phyloP scores from a whole-genome alignment of 1,140 invertebrate species.

The Nebria ingens region DNA sequence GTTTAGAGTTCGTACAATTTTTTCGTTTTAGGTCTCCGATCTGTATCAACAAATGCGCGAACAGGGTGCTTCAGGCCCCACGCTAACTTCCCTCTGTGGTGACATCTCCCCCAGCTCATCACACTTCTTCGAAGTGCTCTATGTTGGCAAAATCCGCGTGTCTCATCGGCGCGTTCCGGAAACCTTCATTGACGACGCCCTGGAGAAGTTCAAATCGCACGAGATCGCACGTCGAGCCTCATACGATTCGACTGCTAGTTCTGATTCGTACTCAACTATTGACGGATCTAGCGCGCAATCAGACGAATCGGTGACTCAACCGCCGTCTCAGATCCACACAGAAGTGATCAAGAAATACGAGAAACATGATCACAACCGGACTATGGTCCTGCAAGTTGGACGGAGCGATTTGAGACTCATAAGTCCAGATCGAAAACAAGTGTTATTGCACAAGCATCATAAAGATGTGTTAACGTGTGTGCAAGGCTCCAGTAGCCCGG shows the following conservation, averaged over 20 bases:
- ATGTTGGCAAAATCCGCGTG: slow-evolving; percentile 79
- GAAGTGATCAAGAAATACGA: slow-evolving; percentile 12
- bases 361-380: slow-evolving; percentile 65
- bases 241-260: background rate
- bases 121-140: slow-evolving; percentile 79
- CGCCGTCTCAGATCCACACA: slow-evolving; percentile 10
- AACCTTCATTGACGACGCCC: slow-evolving; percentile 80
- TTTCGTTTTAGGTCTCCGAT: slow-evolving; percentile 51
- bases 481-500: slow-evolving; percentile 66
- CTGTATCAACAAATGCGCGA: slow-evolving; percentile 61
- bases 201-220: slow-evolving; percentile 71
- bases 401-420: slow-evolving; percentile 77
- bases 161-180: slow-evolving; percentile 76
- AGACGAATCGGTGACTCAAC: slow-evolving; percentile 9
- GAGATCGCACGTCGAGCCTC: slow-evolving; percentile 39
- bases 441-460: slow-evolving; percentile 75
- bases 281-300: background rate
- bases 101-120: slow-evolving; percentile 75
- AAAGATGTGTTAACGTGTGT: slow-evolving; percentile 81
- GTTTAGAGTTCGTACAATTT: no score
- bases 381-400: slow-evolving; percentile 89
- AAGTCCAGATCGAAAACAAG: slow-evolving; percentile 82
- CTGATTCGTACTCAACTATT: background rate
- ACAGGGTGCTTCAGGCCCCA: slow-evolving; percentile 45
- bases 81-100: slow-evolving; percentile 56